Percentiles rank a stretch among this genome's conserved stretches.
These are phyloP conservation scores for Neosilurus mollespiculum DNA, from an alignment of 2,797 vertebrate genomes.

Conservation along the genomic window DNA sequence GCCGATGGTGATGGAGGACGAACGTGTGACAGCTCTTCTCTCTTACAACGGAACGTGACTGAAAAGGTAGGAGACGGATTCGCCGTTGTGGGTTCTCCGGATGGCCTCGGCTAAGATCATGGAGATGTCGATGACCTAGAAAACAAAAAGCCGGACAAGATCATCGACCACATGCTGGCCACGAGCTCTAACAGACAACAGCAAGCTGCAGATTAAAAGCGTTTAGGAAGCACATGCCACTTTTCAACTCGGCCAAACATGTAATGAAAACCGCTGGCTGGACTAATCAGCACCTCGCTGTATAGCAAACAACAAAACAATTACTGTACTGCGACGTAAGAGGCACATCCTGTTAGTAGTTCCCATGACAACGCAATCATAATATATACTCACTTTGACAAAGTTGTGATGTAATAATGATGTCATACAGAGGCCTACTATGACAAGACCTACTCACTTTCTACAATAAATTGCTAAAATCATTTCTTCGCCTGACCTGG, in stretches of 20 bases:
- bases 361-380: too few relatives aligned
- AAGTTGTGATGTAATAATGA: too few relatives aligned
- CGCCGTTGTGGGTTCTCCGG: constrained; percentile 96
- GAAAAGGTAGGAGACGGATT: constrained; percentile 97
- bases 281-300: neutral
- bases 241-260: neutral
- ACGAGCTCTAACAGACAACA: neutral
- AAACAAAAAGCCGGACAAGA: neutral
- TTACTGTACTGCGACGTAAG: too few relatives aligned
- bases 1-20: neutral
- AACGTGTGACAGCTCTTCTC: neutral
- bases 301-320: neutral
- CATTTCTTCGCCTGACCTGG: too few relatives aligned
- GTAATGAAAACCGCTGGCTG: too few relatives aligned
- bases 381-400: too few relatives aligned
- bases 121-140: constrained; percentile 96
- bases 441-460: too few relatives aligned
- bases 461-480: too few relatives aligned
- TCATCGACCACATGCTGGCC: too few relatives aligned
- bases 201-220: neutral
- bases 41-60: constrained; percentile 96
- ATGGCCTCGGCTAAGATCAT: constrained; percentile 99
- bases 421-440: too few relatives aligned
- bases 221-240: neutral
- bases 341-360: too few relatives aligned